These are phyloP conservation scores for Chrysaora quinquecirrha DNA, from an alignment of 30 jellyfish, hydroid and myxozoan species.

Conservation along the genomic window DNA sequence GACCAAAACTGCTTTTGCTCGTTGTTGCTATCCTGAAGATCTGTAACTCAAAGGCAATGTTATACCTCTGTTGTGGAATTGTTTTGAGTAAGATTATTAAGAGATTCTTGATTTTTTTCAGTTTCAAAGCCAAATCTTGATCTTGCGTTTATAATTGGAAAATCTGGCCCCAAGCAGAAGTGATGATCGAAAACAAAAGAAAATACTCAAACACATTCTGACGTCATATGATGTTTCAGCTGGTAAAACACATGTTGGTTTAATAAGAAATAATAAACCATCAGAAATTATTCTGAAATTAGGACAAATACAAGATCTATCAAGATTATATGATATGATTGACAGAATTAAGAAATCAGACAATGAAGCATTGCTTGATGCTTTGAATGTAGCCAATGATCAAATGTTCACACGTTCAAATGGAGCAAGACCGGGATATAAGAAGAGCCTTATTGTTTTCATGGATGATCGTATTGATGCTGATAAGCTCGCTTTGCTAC, in stretches of 20 bases:
- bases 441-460: conserved; percentile 79
- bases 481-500: conserved; percentile 34
- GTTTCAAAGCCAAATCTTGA: conserved; percentile 57
- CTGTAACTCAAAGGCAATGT: too few relatives aligned
- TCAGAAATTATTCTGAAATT: conserved; percentile 58
- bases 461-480: conserved; percentile 55
- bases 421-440: conserved; percentile 85
- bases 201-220: conserved; percentile 53
- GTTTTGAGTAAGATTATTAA: too few relatives aligned
- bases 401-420: conserved; percentile 44
- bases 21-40: too few relatives aligned
- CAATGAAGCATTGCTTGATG: conserved; percentile 8
- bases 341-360: conserved; percentile 2
- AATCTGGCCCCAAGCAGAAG: conserved; percentile 48
- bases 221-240: conserved; percentile 66
- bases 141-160: conserved; percentile 77
- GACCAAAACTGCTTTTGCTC: too few relatives aligned
- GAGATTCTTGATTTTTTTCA: too few relatives aligned
- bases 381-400: conserved; percentile 49
- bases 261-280: conserved; percentile 40
- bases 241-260: conserved; percentile 78
- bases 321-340: background rate
- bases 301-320: conserved; percentile 44
- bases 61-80: too few relatives aligned
- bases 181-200: conserved; percentile 53